phyloP scores from a whole-genome alignment of 2,113 vertebrate genomes.

The Xyrauchen texanus region DNA sequence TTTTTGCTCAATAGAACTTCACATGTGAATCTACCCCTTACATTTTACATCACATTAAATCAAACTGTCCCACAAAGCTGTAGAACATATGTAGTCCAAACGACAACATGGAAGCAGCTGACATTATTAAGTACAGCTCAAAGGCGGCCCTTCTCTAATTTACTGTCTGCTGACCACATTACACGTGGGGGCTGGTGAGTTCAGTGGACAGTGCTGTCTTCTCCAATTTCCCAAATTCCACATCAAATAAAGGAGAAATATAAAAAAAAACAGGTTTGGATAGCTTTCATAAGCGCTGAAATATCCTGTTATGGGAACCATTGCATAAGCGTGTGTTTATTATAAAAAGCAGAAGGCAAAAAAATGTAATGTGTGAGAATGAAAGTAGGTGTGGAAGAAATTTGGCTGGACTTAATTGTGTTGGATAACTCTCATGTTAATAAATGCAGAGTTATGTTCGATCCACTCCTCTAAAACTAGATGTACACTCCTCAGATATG shows the following conservation, averaged over 20 bases:
- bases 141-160: slow-evolving; percentile 54
- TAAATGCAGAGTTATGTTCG: background rate
- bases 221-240: slow-evolving; percentile 6
- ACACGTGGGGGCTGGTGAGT: background rate
- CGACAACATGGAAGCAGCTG: slow-evolving; percentile 44
- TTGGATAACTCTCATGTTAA: background rate
- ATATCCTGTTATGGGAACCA: slow-evolving; percentile 39
- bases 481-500: background rate
- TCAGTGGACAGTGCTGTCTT: slow-evolving; percentile 6
- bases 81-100: slow-evolving; percentile 53
- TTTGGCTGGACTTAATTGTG: slow-evolving; percentile 7
- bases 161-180: slow-evolving; percentile 36
- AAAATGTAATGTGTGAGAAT: background rate
- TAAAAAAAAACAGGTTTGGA: background rate
- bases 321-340: slow-evolving; percentile 31
- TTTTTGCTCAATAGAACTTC: background rate
- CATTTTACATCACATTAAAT: slow-evolving; percentile 12
- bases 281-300: slow-evolving; percentile 30
- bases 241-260: slow-evolving; percentile 14
- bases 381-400: slow-evolving; percentile 28
- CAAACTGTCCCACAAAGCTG: slow-evolving; percentile 29
- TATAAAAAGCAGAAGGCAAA: slow-evolving; percentile 23
- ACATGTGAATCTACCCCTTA: background rate
- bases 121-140: slow-evolving; percentile 38
- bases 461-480: background rate